phyloP scores from a whole-genome alignment of 2,888 invertebrate genomes.

The Exephanes ischioxanthus region DNA sequence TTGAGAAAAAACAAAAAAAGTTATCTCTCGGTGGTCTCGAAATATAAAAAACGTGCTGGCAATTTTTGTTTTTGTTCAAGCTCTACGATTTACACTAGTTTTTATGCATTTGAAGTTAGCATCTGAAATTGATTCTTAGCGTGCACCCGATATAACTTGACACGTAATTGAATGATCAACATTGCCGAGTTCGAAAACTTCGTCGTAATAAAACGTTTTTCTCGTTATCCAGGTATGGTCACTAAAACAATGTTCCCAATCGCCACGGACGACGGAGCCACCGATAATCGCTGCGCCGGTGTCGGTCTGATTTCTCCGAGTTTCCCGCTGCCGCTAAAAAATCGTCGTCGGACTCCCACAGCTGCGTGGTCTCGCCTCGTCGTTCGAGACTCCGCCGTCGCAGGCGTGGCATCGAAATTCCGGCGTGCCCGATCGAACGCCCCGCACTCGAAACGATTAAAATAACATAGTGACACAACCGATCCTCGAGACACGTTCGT shows the following conservation, averaged over 20 bases:
- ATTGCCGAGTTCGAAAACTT: background rate
- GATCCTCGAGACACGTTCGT: slow-evolving; percentile 22
- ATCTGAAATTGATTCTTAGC: background rate
- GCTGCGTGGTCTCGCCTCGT: slow-evolving; percentile 31
- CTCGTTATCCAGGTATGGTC: slow-evolving; percentile 78
- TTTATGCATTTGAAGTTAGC: background rate
- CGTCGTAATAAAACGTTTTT: background rate
- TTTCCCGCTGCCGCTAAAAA: slow-evolving; percentile 32
- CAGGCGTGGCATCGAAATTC: slow-evolving; percentile 28
- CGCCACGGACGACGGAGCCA: slow-evolving; percentile 70
- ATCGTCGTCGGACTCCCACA: slow-evolving; percentile 16
- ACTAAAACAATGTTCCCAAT: slow-evolving; percentile 74
- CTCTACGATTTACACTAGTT: background rate
- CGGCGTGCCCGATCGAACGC: slow-evolving; percentile 35
- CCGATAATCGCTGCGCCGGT: slow-evolving; percentile 67
- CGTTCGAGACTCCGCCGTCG: background rate
- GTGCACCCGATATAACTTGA: background rate
- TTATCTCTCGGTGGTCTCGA: background rate
- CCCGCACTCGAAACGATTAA: slow-evolving; percentile 36
- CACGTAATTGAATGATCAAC: background rate
- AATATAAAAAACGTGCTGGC: background rate
- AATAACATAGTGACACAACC: slow-evolving; percentile 31
- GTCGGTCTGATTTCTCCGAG: slow-evolving; percentile 50
- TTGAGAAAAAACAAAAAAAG: too few relatives aligned
- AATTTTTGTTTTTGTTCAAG: background rate